Conservation (phyloP, 2,113 vertebrate genomes). For the Pachyramphus minor region DNA sequence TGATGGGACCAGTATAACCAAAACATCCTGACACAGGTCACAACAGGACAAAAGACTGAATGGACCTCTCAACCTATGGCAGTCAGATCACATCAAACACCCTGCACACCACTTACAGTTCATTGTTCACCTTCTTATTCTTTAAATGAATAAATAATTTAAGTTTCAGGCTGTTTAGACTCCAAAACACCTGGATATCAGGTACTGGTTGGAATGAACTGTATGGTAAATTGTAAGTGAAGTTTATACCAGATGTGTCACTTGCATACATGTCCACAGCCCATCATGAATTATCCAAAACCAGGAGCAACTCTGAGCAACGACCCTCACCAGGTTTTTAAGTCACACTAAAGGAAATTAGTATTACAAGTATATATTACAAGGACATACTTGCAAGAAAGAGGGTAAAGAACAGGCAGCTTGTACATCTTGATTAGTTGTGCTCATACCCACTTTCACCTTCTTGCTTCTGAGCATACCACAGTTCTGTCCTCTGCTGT, state of each 20-base stretch:
- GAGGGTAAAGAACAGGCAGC: background rate
- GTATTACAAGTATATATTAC: background rate
- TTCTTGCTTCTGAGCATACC: background rate
- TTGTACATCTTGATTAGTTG: background rate
- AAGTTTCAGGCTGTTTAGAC: background rate
- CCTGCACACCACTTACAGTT: rapidly evolving
- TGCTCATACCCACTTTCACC: background rate
- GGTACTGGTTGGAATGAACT: background rate
- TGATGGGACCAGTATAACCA: background rate
- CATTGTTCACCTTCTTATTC: background rate
- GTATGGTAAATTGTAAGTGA: background rate
- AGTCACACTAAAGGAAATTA: background rate
- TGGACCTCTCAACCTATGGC: background rate
- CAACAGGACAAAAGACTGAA: background rate
- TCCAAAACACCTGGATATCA: background rate
- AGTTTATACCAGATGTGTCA: background rate
- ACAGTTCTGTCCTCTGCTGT: background rate
- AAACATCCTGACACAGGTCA: background rate
- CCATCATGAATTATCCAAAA: background rate
- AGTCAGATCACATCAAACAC: background rate
- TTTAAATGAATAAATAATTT: background rate
- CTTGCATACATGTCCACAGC: background rate
- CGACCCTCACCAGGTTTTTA: rapidly evolving
- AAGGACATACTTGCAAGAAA: background rate
- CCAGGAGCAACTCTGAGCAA: background rate